Percentiles rank a stretch among this genome's conserved stretches.
phyloP scores from a whole-genome alignment of 2,797 vertebrate genomes.

The Spondyliosoma cantharus region DNA sequence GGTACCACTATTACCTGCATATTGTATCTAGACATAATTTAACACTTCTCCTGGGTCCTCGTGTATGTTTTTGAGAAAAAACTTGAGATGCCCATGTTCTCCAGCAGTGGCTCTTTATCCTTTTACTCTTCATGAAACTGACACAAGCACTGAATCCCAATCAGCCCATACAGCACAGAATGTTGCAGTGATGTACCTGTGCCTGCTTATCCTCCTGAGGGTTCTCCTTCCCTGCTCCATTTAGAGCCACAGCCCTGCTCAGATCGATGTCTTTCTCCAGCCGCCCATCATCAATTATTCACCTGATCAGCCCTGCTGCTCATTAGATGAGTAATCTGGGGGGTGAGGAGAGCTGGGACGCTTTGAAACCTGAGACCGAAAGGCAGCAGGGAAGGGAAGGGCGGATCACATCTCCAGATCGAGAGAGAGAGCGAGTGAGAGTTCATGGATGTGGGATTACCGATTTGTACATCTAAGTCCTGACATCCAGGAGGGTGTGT shows the following conservation, averaged over 20 bases:
- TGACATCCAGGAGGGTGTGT: slow-evolving; percentile 71
- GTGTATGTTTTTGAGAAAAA: not conserved
- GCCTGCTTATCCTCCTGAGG: slow-evolving; percentile 61
- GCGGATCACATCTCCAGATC: slow-evolving; percentile 63
- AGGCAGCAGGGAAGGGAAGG: slow-evolving; percentile 64
- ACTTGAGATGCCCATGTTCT: not conserved
- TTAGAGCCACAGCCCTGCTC: slow-evolving; percentile 70
- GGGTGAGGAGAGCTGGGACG: slow-evolving; percentile 67
- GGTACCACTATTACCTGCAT: not conserved
- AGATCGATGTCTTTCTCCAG: slow-evolving; percentile 79
- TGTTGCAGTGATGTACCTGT: slow-evolving; percentile 55
- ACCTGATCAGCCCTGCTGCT: slow-evolving; percentile 80
- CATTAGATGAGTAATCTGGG: slow-evolving; percentile 83
- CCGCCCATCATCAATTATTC: slow-evolving; percentile 82
- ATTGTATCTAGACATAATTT: not conserved
- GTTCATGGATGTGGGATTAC: slow-evolving; percentile 70
- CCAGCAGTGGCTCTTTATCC: not conserved
- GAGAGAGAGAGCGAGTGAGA: slow-evolving; percentile 52
- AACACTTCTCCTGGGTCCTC: not conserved
- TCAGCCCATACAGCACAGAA: slow-evolving; percentile 11
- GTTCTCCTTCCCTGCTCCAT: slow-evolving; percentile 71
- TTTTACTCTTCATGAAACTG: not conserved
- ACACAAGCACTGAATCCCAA: slow-evolving; percentile 15
- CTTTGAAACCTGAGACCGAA: slow-evolving; percentile 79
- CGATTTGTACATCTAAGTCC: slow-evolving; percentile 74